Conservation (phyloP, 2,113 vertebrate genomes). For the Turnix velox region DNA sequence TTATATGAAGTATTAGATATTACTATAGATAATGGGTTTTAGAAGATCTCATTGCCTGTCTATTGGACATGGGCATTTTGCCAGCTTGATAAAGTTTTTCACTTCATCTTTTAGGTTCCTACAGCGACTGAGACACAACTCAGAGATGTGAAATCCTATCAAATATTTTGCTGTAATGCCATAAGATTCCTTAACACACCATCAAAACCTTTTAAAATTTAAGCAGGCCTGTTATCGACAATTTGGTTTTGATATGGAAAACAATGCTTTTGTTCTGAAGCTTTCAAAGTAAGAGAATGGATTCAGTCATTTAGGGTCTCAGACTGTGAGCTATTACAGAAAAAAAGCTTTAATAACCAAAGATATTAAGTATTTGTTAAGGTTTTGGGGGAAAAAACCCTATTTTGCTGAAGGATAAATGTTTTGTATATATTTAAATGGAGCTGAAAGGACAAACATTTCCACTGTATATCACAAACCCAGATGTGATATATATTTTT, state of each 20-base stretch:
- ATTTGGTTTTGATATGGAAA: neutral
- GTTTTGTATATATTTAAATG: neutral
- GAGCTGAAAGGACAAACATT: neutral
- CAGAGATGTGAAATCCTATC: neutral
- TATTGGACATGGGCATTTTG: neutral
- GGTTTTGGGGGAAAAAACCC: neutral
- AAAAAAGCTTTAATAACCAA: neutral
- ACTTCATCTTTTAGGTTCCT: neutral
- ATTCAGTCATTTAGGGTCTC: neutral
- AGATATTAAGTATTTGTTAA: neutral
- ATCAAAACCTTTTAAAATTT: neutral
- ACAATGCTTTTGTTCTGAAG: neutral
- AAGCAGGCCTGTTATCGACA: neutral
- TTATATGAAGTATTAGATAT: neutral
- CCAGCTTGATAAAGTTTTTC: neutral
- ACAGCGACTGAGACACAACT: neutral
- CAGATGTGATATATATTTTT: accelerated
- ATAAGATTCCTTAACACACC: neutral
- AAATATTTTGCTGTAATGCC: neutral
- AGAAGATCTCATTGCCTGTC: neutral
- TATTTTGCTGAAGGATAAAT: neutral
- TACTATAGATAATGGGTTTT: neutral
- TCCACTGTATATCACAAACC: accelerated
- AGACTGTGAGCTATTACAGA: neutral
- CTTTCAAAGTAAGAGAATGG: neutral